A percentile compares a stretch with the other conserved stretches of the same genome.
These are phyloP conservation scores for Manis javanica DNA, from an alignment of 2,797 vertebrate species.

Conservation along the genomic window DNA sequence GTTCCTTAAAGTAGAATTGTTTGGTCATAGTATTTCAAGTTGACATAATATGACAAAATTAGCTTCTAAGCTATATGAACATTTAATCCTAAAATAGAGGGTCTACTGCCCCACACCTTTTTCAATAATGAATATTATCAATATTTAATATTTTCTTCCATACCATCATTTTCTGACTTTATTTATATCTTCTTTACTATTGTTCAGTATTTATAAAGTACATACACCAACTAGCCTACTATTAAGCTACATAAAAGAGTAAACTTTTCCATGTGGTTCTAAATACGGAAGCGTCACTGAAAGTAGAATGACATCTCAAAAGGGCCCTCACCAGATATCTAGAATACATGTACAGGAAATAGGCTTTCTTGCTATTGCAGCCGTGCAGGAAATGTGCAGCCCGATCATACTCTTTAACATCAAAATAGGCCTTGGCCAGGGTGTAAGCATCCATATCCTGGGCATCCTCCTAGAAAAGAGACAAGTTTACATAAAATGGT, in stretches of 20 bases:
- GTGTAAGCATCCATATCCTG: slow-evolving; percentile 97
- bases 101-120: neutral
- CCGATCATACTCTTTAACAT: slow-evolving; percentile 98
- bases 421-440: slow-evolving; percentile 97
- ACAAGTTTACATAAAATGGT: neutral
- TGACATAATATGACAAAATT: neutral
- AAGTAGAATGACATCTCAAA: slow-evolving; percentile 25
- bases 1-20: slow-evolving; percentile 14
- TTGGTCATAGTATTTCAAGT: neutral
- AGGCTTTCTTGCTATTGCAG: slow-evolving; percentile 98
- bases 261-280: slow-evolving; percentile 1
- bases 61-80: neutral
- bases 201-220: slow-evolving; percentile 12
- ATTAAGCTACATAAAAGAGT: slow-evolving; percentile 53
- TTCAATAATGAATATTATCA: neutral
- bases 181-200: neutral
- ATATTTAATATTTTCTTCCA: slow-evolving; percentile 19
- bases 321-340: slow-evolving; percentile 94
- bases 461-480: slow-evolving; percentile 93
- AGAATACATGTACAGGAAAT: slow-evolving; percentile 99
- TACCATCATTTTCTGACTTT: neutral
- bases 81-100: neutral
- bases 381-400: slow-evolving; percentile 96
- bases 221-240: neutral
- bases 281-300: slow-evolving; percentile 6